A percentile compares a stretch with the other conserved stretches of the same genome.
Conservation (phyloP, 2,797 vertebrate genomes). For the Podarcis lilfordi region DNA sequence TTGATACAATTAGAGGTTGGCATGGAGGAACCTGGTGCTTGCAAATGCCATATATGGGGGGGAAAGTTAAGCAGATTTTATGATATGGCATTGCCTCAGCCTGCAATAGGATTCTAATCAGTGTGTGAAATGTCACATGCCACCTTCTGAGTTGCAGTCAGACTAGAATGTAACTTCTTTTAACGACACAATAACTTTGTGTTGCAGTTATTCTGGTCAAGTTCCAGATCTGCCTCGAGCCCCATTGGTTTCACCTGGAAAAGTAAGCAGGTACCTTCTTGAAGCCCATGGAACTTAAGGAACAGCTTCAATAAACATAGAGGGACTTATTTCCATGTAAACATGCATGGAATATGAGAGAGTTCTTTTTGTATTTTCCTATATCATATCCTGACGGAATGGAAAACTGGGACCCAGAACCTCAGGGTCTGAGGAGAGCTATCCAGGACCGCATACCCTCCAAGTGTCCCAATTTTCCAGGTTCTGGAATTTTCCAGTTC, state of each 20-base stretch:
- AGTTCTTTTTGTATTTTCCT: too few relatives aligned
- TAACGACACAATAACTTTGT: background rate
- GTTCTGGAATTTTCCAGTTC: too few relatives aligned
- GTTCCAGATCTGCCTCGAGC: background rate
- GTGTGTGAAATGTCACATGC: background rate
- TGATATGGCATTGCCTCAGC: conserved; percentile 30
- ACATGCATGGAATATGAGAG: too few relatives aligned
- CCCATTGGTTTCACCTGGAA: background rate
- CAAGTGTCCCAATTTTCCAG: too few relatives aligned
- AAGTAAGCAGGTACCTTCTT: background rate
- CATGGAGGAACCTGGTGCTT: conserved; percentile 14
- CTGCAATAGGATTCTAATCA: conserved; percentile 38
- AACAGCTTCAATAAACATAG: background rate
- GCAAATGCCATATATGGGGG: background rate
- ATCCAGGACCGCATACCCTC: too few relatives aligned
- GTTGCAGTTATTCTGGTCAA: background rate
- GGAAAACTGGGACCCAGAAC: background rate
- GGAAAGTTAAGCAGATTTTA: conserved; percentile 2
- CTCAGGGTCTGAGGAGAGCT: background rate
- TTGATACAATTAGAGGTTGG: background rate
- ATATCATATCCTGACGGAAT: background rate
- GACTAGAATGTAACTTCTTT: conserved; percentile 30
- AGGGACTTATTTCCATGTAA: background rate
- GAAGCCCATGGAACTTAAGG: background rate
- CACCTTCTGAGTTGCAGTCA: conserved; percentile 33